Evolutionary conservation across 2,797 vertebrate genomes (phyloP).

Genomic region (Discoglossus pictus): DNA sequence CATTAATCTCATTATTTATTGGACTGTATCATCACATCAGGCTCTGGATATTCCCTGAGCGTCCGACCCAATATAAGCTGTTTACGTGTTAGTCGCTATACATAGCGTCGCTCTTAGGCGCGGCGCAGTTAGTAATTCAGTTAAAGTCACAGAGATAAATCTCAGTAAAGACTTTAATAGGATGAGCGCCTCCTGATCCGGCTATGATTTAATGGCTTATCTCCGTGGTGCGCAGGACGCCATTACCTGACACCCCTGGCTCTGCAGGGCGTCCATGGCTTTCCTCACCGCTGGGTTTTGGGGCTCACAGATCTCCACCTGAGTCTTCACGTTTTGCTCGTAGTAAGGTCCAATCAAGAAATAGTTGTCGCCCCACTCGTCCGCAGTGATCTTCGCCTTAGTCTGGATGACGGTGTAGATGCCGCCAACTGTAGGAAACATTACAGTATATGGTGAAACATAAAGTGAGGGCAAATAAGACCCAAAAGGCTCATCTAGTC

Average conservation of each 20-base stretch:
- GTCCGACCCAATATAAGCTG: too few species aligned
- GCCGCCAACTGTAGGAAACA: slow-evolving; percentile 85
- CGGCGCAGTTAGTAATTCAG: too few species aligned
- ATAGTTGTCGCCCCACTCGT: slow-evolving; percentile 96
- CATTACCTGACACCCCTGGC: slow-evolving; percentile 90
- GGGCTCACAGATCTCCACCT: slow-evolving; percentile 89
- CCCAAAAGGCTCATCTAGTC: too few species aligned
- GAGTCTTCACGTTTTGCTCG: slow-evolving; percentile 91
- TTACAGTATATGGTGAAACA: background rate
- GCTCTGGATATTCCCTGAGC: too few species aligned
- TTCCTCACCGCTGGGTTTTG: slow-evolving; percentile 71
- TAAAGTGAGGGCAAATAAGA: too few species aligned
- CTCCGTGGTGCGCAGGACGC: too few species aligned
- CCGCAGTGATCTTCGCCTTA: slow-evolving; percentile 88
- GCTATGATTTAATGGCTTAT: slow-evolving; percentile 10
- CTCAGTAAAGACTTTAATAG: background rate
- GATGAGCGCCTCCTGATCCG: slow-evolving; percentile 19
- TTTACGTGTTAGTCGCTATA: too few species aligned
- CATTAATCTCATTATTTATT: too few species aligned
- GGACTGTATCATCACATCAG: too few species aligned
- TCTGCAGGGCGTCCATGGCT: slow-evolving; percentile 81
- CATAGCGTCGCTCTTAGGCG: too few species aligned
- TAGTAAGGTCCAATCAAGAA: slow-evolving; percentile 92
- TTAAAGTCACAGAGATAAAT: background rate
- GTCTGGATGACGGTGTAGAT: slow-evolving; percentile 98